phyloP scores from a whole-genome alignment of 2,888 invertebrate species.

The Conistra vaccinii region DNA sequence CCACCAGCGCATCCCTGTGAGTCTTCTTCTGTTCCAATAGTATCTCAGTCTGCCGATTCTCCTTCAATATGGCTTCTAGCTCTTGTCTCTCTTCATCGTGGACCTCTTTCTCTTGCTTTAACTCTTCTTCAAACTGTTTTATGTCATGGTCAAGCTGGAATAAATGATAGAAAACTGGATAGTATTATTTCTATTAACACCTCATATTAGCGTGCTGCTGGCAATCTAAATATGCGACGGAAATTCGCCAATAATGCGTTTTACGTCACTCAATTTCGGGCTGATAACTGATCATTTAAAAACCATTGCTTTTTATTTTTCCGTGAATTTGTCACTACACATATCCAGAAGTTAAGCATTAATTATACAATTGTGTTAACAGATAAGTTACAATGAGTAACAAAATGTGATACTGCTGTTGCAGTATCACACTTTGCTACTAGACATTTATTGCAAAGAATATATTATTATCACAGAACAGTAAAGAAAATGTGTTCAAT shows the following conservation, averaged over 20 bases:
- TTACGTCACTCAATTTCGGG: neutral
- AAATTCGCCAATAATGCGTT: neutral
- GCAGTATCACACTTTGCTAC: neutral
- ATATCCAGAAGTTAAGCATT: neutral
- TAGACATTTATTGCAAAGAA: neutral
- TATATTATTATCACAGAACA: neutral
- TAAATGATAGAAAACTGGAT: neutral
- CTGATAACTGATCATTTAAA: neutral
- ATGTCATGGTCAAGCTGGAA: constrained; percentile 78
- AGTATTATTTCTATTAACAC: neutral
- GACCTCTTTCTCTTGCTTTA: constrained; percentile 78
- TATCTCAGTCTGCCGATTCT: constrained; percentile 76
- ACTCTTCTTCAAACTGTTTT: constrained; percentile 80
- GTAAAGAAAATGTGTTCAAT: neutral
- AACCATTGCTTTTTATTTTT: neutral
- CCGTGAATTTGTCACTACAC: neutral
- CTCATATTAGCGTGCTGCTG: neutral
- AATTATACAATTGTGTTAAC: too few relatives aligned
- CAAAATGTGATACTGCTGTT: neutral
- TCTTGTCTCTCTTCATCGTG: constrained; percentile 76
- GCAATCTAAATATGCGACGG: neutral
- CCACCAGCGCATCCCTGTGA: constrained; percentile 77
- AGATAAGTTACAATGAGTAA: too few relatives aligned
- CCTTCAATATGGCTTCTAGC: constrained; percentile 76
- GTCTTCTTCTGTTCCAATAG: constrained; percentile 80